Evolutionary conservation across 2,888 invertebrate genomes (phyloP).

Genomic region (Acleris emargana): DNA sequence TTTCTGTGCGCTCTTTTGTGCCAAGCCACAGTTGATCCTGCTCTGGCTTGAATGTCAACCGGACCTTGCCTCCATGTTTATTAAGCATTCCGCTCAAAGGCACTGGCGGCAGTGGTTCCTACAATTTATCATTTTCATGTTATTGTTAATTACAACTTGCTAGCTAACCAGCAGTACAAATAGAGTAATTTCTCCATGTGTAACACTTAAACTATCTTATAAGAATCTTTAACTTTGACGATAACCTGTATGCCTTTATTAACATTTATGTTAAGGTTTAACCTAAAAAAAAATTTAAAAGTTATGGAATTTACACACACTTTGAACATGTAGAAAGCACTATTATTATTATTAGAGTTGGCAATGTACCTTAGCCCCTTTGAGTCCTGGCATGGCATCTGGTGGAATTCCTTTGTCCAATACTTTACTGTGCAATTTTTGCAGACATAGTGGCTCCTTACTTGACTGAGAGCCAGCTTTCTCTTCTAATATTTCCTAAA

Average conservation of each 20-base stretch:
- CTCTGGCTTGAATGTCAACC: conserved; percentile 96
- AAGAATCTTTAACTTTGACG: no score
- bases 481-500: conserved; percentile 86
- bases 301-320: background rate
- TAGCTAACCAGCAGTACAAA: no score
- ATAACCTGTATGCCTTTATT: background rate
- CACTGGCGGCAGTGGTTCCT: conserved; percentile 91
- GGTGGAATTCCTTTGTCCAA: conserved; percentile 95
- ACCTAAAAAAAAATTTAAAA: background rate
- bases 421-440: conserved; percentile 93
- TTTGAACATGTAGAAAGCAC: no score
- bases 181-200: no score
- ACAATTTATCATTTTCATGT: conserved; percentile 9
- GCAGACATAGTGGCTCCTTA: conserved; percentile 89
- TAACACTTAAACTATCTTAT: no score
- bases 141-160: no score
- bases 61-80: conserved; percentile 94
- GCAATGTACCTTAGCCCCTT: conserved; percentile 87
- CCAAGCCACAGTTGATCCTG: conserved; percentile 96
- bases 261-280: background rate
- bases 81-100: conserved; percentile 96
- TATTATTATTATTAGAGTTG: background rate
- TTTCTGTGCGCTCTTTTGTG: conserved; percentile 96
- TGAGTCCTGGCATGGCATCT: conserved; percentile 94
- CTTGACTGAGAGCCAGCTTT: conserved; percentile 79